Base-by-base conservation (phyloP, 1,140 invertebrate species). In the Venturia canescens region DNA sequence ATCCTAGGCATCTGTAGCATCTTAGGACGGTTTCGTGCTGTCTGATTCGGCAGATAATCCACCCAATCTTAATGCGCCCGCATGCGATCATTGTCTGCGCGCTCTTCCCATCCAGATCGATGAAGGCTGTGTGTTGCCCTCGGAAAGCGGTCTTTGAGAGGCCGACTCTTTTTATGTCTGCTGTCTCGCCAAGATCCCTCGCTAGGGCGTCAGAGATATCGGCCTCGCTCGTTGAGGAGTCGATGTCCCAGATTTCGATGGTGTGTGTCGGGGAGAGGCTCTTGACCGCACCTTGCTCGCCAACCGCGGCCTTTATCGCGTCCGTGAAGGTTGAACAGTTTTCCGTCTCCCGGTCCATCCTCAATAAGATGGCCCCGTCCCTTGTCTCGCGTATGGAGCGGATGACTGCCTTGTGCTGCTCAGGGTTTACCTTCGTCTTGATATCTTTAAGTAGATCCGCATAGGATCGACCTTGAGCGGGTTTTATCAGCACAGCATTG, bases 1-100 rank as follows among this genome's bases (percentile, higher is more conserved):
- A 38, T 67, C 67, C 67, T 34, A 67, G 82, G 71, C 81, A 83
- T 31, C 67, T 44, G 23, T 66, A 78, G 50, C 74, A 83, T 78
- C 67, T 67, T 0, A 16, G 21, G 11, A 34, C 60, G 50, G 29
- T 21, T 29, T 16, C 15, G 29, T 70, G 27, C 67, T 23, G 67
- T 50, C 80, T 23, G 3, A 82, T 26, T 48, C 76, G 16, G 76
- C 76, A 82, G 48, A 74, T 78, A 3, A 82, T 53, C 76, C 70
- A 82, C 13, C 80, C 80, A n/a, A 78, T 44, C 67, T 34, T 79
- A 1, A 82, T 21, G 4, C 53, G 44, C 0, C 31, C 75, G 21
- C 21, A n/a, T 34, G 78, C n/a, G 23, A 53, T n/a, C 15, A 78
- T 16, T 15, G 48, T 38, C 50, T n/a, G n/a, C n/a, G n/a, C n/a